These are phyloP conservation scores for Brenthis ino DNA, from an alignment of 2,888 invertebrate species.

Conservation along the genomic window DNA sequence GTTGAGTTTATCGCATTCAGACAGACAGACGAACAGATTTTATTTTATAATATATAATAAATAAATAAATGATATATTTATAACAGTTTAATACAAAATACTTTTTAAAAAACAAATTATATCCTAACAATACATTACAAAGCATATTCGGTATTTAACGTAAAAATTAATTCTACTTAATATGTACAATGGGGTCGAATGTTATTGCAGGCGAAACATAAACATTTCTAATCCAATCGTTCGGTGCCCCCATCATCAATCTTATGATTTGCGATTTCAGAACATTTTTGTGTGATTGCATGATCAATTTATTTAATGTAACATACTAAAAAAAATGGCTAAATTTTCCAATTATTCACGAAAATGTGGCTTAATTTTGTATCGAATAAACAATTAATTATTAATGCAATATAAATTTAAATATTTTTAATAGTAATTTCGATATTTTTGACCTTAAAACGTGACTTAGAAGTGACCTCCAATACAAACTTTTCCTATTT, in stretches of 20 bases:
- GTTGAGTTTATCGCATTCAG: no score
- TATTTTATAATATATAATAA: no score
- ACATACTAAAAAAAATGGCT: not conserved
- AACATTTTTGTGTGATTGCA: conserved; percentile 22
- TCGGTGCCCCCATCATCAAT: conserved; percentile 36
- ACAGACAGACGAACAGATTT: no score
- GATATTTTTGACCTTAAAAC: no score
- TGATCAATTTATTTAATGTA: conserved; percentile 18
- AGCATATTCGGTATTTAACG: not conserved
- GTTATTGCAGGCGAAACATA: conserved; percentile 8
- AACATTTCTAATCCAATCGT: conserved; percentile 18
- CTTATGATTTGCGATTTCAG: conserved; percentile 37
- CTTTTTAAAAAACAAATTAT: not conserved
- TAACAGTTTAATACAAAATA: not conserved
- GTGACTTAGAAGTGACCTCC: no score
- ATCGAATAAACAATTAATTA: not conserved
- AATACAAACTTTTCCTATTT: no score
- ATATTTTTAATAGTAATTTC: no score
- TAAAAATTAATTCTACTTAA: conserved; percentile 14
- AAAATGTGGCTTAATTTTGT: not conserved
- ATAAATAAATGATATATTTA: no score
- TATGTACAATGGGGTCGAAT: not conserved
- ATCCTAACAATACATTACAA: not conserved
- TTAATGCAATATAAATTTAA: no score
- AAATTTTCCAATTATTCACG: not conserved